Evolutionary conservation across 2,888 invertebrate genomes (phyloP).

Genomic region (Lycocerus yunnanus): DNA sequence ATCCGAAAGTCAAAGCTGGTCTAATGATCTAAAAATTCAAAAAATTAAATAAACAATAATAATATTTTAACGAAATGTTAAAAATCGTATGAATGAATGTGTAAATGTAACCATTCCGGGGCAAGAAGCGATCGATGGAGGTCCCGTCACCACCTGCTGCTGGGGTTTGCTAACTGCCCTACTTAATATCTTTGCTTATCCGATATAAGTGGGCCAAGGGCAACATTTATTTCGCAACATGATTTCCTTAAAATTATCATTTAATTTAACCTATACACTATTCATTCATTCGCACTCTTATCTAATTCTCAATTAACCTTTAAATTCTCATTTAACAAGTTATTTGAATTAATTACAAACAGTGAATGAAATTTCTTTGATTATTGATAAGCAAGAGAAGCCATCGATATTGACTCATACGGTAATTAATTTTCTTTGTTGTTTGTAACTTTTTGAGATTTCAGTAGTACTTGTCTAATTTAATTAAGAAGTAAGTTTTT

Average conservation of each 20-base stretch:
- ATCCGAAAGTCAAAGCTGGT: not conserved
- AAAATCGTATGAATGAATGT: constrained; percentile 15
- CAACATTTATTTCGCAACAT: constrained; percentile 3
- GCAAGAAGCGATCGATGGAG: constrained; percentile 32
- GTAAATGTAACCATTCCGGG: constrained; percentile 27
- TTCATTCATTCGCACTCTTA: too few relatives aligned
- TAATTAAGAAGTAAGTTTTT: too few relatives aligned
- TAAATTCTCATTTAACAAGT: not conserved
- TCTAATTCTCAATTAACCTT: too few relatives aligned
- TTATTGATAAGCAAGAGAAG: too few relatives aligned
- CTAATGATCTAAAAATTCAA: not conserved
- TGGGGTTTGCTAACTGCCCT: constrained; percentile 29
- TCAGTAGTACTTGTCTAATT: too few relatives aligned
- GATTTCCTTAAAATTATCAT: not conserved
- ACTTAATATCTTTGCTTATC: constrained; percentile 24
- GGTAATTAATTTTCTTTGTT: too few relatives aligned
- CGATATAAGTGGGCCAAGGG: constrained; percentile 24
- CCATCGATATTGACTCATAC: too few relatives aligned
- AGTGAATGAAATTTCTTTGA: too few relatives aligned
- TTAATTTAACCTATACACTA: not conserved
- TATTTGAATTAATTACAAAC: not conserved
- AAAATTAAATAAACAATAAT: not conserved
- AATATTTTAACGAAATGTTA: not conserved
- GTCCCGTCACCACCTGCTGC: constrained; percentile 38
- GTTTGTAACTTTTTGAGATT: too few relatives aligned